A percentile compares a stretch with the other conserved stretches of the same genome.
Conservation (phyloP, 2,888 invertebrate genomes). For the Apotomis turbidana region DNA sequence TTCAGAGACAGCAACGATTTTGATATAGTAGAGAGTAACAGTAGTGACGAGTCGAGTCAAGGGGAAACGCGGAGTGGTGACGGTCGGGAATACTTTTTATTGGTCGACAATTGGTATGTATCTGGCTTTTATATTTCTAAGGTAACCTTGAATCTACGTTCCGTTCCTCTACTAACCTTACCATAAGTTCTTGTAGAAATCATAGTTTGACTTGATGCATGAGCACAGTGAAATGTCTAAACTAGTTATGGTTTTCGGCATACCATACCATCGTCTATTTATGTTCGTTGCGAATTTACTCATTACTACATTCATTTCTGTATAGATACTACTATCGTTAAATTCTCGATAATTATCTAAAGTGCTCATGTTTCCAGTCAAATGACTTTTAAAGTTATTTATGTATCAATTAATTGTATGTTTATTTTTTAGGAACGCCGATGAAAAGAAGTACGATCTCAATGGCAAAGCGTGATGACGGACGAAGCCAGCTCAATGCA, state of each 20-base stretch:
- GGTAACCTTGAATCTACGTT: constrained; percentile 19
- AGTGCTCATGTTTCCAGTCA: constrained; percentile 35
- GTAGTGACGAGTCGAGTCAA: constrained; percentile 70
- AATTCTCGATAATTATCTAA: not conserved
- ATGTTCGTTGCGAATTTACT: not conserved
- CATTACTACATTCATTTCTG: too few relatives aligned
- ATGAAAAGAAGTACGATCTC: constrained; percentile 76
- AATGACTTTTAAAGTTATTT: not conserved
- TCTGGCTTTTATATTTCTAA: constrained; percentile 46
- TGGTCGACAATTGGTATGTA: constrained; percentile 76
- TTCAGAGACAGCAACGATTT: constrained; percentile 76
- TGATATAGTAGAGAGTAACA: constrained; percentile 67
- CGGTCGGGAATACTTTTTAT: constrained; percentile 72
- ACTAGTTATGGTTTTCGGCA: not conserved
- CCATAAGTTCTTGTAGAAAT: constrained; percentile 22
- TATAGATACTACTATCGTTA: too few relatives aligned
- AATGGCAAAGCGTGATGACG: constrained; percentile 71
- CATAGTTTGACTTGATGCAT: constrained; percentile 28
- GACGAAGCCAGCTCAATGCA: constrained; percentile 44
- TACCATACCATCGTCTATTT: constrained; percentile 6
- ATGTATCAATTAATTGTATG: constrained; percentile 44
- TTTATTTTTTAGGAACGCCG: constrained; percentile 70
- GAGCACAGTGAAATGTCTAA: constrained; percentile 15
- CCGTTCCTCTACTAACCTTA: constrained; percentile 34
- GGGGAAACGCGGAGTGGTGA: constrained; percentile 64